Conservation (phyloP, 2,113 vertebrate species). For the Lanius collurio region DNA sequence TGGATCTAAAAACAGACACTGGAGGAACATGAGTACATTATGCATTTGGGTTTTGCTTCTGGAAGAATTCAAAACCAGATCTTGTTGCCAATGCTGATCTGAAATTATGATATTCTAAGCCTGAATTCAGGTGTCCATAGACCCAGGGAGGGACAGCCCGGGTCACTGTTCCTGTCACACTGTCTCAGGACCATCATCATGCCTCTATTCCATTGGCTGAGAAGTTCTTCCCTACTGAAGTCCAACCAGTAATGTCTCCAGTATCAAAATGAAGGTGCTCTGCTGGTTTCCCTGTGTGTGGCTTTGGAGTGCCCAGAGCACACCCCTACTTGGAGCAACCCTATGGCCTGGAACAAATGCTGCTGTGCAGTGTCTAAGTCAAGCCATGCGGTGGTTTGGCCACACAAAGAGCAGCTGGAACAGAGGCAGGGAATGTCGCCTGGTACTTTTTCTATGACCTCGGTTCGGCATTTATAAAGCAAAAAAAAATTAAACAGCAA, state of each 20-base stretch:
- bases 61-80: not conserved
- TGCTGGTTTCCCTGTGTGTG: not conserved
- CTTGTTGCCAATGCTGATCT: not conserved
- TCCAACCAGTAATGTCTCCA: not conserved
- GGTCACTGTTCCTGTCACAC: not conserved
- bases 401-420: not conserved
- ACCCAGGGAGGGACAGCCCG: not conserved
- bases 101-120: not conserved
- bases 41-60: slow-evolving; percentile 13
- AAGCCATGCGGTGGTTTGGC: not conserved
- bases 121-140: not conserved
- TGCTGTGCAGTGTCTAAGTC: not conserved
- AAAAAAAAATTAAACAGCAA: not conserved
- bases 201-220: not conserved
- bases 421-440: not conserved
- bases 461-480: not conserved
- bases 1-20: slow-evolving; percentile 26
- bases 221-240: not conserved
- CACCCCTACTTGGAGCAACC: not conserved
- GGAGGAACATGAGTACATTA: not conserved
- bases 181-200: not conserved
- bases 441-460: not conserved
- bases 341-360: not conserved
- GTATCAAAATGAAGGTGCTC: not conserved
- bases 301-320: not conserved